These are phyloP conservation scores for Listrodromus nycthemerus DNA, from an alignment of 2,888 invertebrate species.

Conservation along the genomic window DNA sequence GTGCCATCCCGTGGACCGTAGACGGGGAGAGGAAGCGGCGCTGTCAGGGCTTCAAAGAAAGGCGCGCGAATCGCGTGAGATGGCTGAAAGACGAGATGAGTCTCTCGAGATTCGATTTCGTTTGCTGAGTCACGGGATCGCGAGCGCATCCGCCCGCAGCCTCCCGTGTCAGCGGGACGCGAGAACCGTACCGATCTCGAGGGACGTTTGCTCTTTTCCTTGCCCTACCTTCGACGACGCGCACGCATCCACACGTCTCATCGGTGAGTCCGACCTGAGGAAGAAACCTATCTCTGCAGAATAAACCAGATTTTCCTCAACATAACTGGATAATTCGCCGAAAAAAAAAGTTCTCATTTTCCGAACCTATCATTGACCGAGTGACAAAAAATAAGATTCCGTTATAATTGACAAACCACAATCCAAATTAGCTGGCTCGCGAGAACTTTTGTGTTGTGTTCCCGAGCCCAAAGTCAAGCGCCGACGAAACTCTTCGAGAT, in stretches of 20 bases:
- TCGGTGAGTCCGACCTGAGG: slow-evolving; percentile 2
- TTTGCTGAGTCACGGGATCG: slow-evolving; percentile 81
- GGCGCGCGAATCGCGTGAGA: slow-evolving; percentile 60
- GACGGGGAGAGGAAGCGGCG: slow-evolving; percentile 8
- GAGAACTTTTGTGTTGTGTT: background rate
- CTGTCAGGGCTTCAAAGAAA: slow-evolving; percentile 71
- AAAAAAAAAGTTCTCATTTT: background rate
- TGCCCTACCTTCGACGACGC: slow-evolving; percentile 40
- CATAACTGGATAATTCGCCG: background rate
- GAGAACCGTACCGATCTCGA: slow-evolving; percentile 60
- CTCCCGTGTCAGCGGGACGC: slow-evolving; percentile 63
- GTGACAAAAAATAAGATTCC: background rate
- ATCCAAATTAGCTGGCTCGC: background rate
- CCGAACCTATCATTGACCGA: background rate
- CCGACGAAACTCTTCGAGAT: background rate
- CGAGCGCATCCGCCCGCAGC: slow-evolving; percentile 71
- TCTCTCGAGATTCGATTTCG: slow-evolving; percentile 79
- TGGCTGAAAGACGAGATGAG: slow-evolving; percentile 75
- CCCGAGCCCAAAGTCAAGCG: background rate
- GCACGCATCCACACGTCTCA: slow-evolving; percentile 24
- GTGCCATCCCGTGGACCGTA: slow-evolving; percentile 13
- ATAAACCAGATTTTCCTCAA: slow-evolving; percentile 29
- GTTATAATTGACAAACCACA: background rate
- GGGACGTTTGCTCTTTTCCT: slow-evolving; percentile 58
- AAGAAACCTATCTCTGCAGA: background rate